phyloP scores from a whole-genome alignment of 2,797 vertebrate species.

The Aulostomus chinensis region DNA sequence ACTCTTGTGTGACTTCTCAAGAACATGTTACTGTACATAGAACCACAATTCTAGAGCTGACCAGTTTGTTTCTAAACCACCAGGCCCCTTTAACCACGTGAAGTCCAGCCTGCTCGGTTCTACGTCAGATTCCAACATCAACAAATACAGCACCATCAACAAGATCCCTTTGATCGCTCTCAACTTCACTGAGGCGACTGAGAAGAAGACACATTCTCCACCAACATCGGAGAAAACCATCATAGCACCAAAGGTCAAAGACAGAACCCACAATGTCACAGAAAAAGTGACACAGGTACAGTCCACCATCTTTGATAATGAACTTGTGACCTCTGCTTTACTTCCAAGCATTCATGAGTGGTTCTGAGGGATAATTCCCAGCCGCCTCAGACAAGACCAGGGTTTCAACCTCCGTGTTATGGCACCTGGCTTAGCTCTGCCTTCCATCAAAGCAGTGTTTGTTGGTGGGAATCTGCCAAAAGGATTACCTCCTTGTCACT shows the following conservation, averaged over 20 bases:
- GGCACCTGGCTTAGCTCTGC: not conserved
- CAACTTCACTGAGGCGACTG: constrained; percentile 93
- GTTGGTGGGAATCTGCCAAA: constrained; percentile 3
- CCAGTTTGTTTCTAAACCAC: constrained; percentile 23
- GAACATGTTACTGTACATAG: too few relatives aligned
- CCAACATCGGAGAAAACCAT: constrained; percentile 95
- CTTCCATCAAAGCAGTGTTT: not conserved
- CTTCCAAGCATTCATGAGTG: not conserved
- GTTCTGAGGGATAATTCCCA: not conserved
- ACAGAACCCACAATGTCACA: constrained; percentile 97
- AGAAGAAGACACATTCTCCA: constrained; percentile 93
- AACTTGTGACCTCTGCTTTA: not conserved
- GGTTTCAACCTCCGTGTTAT: not conserved
- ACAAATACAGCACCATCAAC: constrained; percentile 99
- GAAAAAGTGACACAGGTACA: constrained; percentile 99
- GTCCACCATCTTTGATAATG: not conserved
- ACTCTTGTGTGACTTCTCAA: too few relatives aligned
- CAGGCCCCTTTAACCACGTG: constrained; percentile 96
- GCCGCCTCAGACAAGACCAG: not conserved
- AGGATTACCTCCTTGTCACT: not conserved
- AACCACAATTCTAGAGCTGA: too few relatives aligned
- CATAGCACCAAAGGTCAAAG: constrained; percentile 98
- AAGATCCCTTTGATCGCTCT: constrained; percentile 97
- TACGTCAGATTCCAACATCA: constrained; percentile 98
- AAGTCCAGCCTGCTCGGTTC: constrained; percentile 97